These are phyloP conservation scores for Cygnus atratus DNA, from an alignment of 2,113 vertebrate species.

Conservation along the genomic window DNA sequence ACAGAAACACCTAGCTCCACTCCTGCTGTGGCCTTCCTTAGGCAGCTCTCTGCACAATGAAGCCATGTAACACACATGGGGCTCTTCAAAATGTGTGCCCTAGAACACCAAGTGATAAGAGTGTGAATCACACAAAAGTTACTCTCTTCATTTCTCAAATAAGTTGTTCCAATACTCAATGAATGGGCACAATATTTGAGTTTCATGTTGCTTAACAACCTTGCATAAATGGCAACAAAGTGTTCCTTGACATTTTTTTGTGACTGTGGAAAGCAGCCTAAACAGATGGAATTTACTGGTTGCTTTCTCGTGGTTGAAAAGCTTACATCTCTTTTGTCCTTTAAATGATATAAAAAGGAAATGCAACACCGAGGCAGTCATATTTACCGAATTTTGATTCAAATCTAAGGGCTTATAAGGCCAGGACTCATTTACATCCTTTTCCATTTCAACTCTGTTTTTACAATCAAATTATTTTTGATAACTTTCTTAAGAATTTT, in stretches of 20 bases:
- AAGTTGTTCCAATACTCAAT: conserved; percentile 12
- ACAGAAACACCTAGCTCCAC: neutral
- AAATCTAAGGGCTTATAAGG: neutral
- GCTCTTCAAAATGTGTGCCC: neutral
- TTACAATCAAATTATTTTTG: neutral
- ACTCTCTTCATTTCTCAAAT: neutral
- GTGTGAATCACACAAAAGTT: conserved; percentile 10
- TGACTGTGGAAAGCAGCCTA: conserved; percentile 16
- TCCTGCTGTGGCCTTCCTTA: neutral
- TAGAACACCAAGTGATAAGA: neutral
- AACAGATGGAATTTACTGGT: conserved; percentile 58
- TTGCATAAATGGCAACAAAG: conserved; percentile 42
- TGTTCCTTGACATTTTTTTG: conserved; percentile 60
- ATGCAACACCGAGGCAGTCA: neutral
- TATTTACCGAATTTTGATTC: neutral
- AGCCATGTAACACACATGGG: neutral
- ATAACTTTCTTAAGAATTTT: neutral
- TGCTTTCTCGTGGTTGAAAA: conserved; percentile 48
- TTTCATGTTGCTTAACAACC: conserved; percentile 62
- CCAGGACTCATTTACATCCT: neutral
- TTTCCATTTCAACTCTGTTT: neutral
- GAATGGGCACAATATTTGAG: conserved; percentile 61
- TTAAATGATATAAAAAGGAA: neutral
- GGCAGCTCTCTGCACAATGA: neutral
- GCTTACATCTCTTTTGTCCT: neutral